These are phyloP conservation scores for Microhierax caerulescens DNA, from an alignment of 2,797 vertebrate genomes.

Conservation along the genomic window DNA sequence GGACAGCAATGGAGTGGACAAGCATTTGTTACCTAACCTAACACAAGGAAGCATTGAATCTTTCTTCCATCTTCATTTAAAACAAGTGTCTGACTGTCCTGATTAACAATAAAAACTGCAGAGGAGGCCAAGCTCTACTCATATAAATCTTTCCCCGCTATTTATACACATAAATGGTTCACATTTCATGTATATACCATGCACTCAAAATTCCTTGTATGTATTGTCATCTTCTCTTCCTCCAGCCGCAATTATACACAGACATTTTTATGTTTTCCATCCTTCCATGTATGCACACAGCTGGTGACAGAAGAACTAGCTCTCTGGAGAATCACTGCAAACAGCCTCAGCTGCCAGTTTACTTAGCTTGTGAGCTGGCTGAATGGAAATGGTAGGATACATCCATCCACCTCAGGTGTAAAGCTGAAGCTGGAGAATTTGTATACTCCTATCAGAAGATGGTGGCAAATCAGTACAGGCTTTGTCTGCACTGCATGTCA, in stretches of 20 bases:
- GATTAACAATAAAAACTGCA: not conserved
- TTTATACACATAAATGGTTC: not conserved
- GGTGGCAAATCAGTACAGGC: accelerated
- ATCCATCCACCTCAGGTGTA: not conserved
- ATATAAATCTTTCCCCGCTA: not conserved
- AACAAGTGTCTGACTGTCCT: not conserved
- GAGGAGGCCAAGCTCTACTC: not conserved
- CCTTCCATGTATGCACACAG: not conserved
- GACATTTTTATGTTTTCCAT: not conserved
- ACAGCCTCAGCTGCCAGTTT: not conserved
- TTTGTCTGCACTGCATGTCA: not conserved
- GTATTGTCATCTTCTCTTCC: not conserved
- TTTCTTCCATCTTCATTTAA: not conserved
- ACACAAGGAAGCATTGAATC: not conserved
- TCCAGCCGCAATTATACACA: not conserved
- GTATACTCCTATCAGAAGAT: not conserved
- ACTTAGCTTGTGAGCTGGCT: not conserved
- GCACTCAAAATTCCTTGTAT: not conserved
- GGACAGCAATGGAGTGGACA: not conserved
- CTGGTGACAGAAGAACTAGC: not conserved
- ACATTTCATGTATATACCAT: not conserved
- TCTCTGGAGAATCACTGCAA: not conserved
- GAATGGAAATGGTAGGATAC: not conserved
- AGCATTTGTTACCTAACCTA: not conserved
- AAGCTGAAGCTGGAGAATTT: not conserved